Evolutionary conservation across 1,140 invertebrate genomes (phyloP).

Genomic region (Caligus rogercresseyi): DNA sequence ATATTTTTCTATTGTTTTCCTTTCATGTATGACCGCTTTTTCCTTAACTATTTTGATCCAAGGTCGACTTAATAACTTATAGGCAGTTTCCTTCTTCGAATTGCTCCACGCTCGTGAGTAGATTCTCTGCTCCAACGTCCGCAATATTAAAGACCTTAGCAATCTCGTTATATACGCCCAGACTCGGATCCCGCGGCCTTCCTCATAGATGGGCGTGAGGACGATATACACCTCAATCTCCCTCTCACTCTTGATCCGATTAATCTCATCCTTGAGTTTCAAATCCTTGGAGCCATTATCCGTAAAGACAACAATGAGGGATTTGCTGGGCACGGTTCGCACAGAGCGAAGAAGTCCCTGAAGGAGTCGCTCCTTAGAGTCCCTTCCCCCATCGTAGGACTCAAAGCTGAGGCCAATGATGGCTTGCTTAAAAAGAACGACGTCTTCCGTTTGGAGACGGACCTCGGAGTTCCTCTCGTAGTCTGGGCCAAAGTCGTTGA

Average conservation of each 20-base stretch:
- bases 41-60: too few relatives aligned
- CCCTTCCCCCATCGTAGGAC: conserved; percentile 19
- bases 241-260: conserved; percentile 3
- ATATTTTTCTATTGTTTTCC: too few relatives aligned
- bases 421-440: conserved; percentile 7
- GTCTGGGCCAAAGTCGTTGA: conserved; percentile 18
- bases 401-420: conserved; percentile 10
- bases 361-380: conserved; percentile 17
- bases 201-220: conserved; percentile 18
- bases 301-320: conserved; percentile 19
- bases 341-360: conserved; percentile 12
- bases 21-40: too few relatives aligned
- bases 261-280: conserved; percentile 12
- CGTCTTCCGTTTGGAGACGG: background rate
- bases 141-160: conserved; percentile 9
- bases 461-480: background rate
- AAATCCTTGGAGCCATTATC: conserved; percentile 19
- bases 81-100: conserved; percentile 15
- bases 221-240: conserved; percentile 17
- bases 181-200: background rate
- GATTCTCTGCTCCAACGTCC: conserved; percentile 1
- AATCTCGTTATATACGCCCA: conserved; percentile 11
- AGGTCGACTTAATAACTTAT: too few relatives aligned
- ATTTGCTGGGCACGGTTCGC: background rate
- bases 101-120: background rate